phyloP scores from a whole-genome alignment of 2,888 invertebrate species.

The Argyresthia albistria region DNA sequence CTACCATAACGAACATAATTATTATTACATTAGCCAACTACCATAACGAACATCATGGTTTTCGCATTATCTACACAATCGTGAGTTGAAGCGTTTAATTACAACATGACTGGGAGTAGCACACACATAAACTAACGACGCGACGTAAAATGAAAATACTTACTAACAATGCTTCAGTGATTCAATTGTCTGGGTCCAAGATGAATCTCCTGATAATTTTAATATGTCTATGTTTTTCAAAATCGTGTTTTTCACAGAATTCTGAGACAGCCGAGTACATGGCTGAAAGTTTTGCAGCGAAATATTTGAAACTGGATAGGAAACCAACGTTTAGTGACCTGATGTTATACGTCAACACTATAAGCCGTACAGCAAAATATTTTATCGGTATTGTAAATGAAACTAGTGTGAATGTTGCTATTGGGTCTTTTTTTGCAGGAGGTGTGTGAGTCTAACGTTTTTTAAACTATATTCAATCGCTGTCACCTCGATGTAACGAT shows the following conservation, averaged over 20 bases:
- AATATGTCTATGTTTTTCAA: neutral
- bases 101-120: neutral
- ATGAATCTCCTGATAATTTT: neutral
- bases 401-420: slow-evolving; percentile 10
- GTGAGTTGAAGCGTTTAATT: neutral
- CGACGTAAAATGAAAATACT: neutral
- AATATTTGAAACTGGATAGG: slow-evolving; percentile 10
- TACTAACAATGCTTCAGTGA: neutral
- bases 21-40: too few relatives aligned
- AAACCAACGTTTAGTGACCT: slow-evolving; percentile 7
- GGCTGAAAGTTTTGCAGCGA: slow-evolving; percentile 11
- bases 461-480: too few relatives aligned
- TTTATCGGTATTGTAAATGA: slow-evolving; percentile 10
- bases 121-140: neutral
- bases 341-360: slow-evolving; percentile 3
- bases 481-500: too few relatives aligned
- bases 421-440: slow-evolving; percentile 13
- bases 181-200: neutral
- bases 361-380: slow-evolving; percentile 9
- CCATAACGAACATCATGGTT: too few relatives aligned
- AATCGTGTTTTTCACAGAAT: neutral
- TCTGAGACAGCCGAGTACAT: neutral
- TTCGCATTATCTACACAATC: too few relatives aligned
- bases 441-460: slow-evolving; percentile 6
- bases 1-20: too few relatives aligned